Evolutionary conservation across 2,797 vertebrate species (phyloP), one percentile per base, ranked within the genome.

Genomic region (Megaceryle alcyon): DNA sequence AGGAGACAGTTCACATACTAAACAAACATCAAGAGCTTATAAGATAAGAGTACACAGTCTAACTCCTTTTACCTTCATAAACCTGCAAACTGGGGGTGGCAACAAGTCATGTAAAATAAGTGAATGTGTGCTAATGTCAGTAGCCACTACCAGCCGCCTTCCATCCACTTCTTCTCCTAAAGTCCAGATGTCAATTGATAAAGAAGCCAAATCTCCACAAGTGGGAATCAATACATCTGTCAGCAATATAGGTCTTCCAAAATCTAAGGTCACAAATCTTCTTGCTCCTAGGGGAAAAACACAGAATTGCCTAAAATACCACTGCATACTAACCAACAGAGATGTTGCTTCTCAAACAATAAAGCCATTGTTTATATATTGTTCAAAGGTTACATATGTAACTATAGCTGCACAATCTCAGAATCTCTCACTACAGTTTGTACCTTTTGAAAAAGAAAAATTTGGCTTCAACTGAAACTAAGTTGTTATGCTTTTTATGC

Each of bases 141-240:
- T 99, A 88, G 99, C 99, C 68, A 99, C 99, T 23, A 99, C 99
- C 68, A 99, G 97, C 82, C 99, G 97, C 66, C 99, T 98, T 66
- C 99, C 99, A 76, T 99, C 99, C 93, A 99, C 99, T 96, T 99
- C 99, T 96, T 99, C 99, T 14, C 99, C 99, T 92, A 99, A 98
- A 8, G 99, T 99, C 99, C 99, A 99, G 97, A 99, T 99, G 96
- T 99, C 99, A 88, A 99, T 99, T 87, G 99, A 99, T 86, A 99
- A 98, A 29, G 99, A 99, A 63, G 99, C 99, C 97, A 99, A 97
- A 97, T 99, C 99, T 15, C 98, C 98, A 70, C 99, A 99, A 49
- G 99, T 99, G 14, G 99, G 99, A 96, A 99, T 99, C 96, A 99
- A 98, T 8, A 99, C 98, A 44, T 99, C 99, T 0, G 99, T 99